phyloP scores from a whole-genome alignment of 2,113 vertebrate genomes.

The Potamarius usumacintae region DNA sequence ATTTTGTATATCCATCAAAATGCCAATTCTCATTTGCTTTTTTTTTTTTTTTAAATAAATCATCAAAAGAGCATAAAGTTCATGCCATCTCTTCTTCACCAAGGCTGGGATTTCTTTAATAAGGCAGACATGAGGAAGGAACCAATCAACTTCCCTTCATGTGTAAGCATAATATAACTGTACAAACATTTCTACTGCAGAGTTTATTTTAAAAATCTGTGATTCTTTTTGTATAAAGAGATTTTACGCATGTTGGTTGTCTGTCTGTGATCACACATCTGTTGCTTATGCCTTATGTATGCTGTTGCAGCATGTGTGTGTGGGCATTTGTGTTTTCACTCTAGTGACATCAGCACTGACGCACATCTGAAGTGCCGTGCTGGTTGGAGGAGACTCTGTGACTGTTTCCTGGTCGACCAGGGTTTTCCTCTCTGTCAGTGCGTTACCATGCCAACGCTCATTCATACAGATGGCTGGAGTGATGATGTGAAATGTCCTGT shows the following conservation, averaged over 20 bases:
- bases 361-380: conserved; percentile 43
- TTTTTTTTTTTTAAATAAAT: not conserved
- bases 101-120: not conserved
- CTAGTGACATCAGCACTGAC: conserved; percentile 39
- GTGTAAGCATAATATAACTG: not conserved
- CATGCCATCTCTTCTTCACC: not conserved
- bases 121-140: not conserved
- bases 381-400: conserved; percentile 62
- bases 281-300: conserved; percentile 27
- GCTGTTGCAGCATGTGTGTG: not conserved
- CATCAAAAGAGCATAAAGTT: not conserved
- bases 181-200: not conserved
- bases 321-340: not conserved
- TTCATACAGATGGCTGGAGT: conserved; percentile 37
- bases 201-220: not conserved
- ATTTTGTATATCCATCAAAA: not conserved
- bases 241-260: not conserved
- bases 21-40: not conserved
- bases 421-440: conserved; percentile 57
- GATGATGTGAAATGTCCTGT: not conserved
- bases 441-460: conserved; percentile 67
- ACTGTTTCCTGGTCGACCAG: conserved; percentile 47
- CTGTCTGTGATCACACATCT: conserved; percentile 12
- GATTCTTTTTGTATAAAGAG: not conserved
- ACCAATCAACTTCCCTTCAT: not conserved